These are phyloP conservation scores for Distichodus sexfasciatus DNA, from an alignment of 2,797 vertebrate species.

Conservation along the genomic window DNA sequence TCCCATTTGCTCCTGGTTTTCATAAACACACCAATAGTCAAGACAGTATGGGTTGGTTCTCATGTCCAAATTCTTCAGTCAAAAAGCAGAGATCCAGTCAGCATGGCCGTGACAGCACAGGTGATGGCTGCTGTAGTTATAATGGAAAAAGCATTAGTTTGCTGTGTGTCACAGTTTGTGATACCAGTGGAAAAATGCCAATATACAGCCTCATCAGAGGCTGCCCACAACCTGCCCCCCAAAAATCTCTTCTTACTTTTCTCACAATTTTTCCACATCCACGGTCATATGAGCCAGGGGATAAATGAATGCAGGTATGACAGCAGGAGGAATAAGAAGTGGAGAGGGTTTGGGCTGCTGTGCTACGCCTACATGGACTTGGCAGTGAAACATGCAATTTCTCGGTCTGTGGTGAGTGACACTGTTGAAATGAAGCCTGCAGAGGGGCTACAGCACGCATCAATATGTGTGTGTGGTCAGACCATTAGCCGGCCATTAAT, in stretches of 20 bases:
- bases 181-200: no score
- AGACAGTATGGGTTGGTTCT: no score
- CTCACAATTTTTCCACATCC: neutral
- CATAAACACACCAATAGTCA: no score
- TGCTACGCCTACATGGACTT: neutral
- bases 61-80: no score
- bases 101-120: no score
- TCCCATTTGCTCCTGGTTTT: no score
- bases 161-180: no score
- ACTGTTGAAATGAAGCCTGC: slow-evolving; percentile 7
- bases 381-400: slow-evolving; percentile 5
- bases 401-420: slow-evolving; percentile 6
- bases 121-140: no score
- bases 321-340: neutral
- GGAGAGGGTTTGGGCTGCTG: neutral
- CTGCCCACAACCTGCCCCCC: no score
- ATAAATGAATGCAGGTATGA: neutral
- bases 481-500: slow-evolving; percentile 29
- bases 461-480: slow-evolving; percentile 3
- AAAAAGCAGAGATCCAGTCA: no score
- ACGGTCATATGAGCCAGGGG: neutral
- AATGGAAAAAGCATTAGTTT: no score
- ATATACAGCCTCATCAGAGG: no score
- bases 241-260: neutral
- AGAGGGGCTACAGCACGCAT: neutral